These are phyloP conservation scores for Phrynocephalus guinanensis DNA, from an alignment of 2,797 vertebrate genomes.

Conservation along the genomic window DNA sequence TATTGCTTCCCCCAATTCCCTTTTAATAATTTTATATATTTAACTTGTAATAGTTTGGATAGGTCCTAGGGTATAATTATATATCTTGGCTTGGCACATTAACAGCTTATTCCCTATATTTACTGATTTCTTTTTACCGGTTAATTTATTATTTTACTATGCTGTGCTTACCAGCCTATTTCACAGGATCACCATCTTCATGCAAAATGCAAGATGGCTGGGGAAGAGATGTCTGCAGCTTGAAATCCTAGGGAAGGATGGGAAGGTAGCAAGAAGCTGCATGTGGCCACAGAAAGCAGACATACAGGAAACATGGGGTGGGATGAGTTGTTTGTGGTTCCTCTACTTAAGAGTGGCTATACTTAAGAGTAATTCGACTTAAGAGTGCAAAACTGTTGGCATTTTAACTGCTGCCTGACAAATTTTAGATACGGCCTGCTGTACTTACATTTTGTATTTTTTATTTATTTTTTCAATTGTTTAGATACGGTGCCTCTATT, in stretches of 20 bases:
- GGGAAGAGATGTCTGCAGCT: neutral
- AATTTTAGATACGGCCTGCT: no score
- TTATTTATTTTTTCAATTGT: no score
- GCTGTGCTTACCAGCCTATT: constrained; percentile 43
- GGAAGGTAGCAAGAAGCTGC: neutral
- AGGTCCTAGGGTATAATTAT: constrained; percentile 71
- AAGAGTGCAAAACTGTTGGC: no score
- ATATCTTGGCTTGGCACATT: constrained; percentile 69
- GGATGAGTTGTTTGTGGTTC: no score
- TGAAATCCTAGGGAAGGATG: constrained; percentile 5
- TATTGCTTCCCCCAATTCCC: constrained; percentile 66
- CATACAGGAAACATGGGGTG: neutral
- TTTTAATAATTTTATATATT: constrained; percentile 76
- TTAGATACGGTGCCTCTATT: no score
- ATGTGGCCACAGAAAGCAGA: rapidly evolving
- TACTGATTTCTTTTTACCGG: constrained; percentile 72
- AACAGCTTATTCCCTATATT: constrained; percentile 72
- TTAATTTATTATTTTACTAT: constrained; percentile 68
- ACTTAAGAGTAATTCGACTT: no score
- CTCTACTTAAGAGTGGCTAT: no score
- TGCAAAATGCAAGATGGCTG: constrained; percentile 32
- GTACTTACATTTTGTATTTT: no score
- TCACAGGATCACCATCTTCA: constrained; percentile 32
- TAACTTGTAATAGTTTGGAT: constrained; percentile 71
- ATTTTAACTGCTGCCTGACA: no score